These are phyloP conservation scores for Maniola hyperantus DNA, from an alignment of 2,888 invertebrate species.

Conservation along the genomic window DNA sequence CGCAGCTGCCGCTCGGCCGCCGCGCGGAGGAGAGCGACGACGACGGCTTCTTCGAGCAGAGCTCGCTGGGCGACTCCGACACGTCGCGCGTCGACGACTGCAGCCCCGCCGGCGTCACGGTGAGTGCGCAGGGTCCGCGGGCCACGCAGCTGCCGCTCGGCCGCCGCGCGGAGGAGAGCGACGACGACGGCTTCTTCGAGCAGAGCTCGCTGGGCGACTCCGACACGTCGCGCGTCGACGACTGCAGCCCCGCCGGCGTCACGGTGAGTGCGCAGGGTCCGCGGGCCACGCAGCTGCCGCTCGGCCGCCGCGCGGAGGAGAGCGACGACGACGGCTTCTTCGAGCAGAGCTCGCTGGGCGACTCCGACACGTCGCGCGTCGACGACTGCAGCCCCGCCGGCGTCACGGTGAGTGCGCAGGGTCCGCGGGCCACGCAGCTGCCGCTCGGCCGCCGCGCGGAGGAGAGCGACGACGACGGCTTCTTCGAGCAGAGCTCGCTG, in stretches of 20 bases:
- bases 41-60: constrained; percentile 75
- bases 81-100: constrained; percentile 45
- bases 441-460: constrained; percentile 30
- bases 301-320: constrained; percentile 43
- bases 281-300: too few relatives aligned
- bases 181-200: constrained; percentile 76
- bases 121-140: constrained; percentile 22
- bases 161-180: constrained; percentile 50
- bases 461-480: constrained; percentile 71
- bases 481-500: constrained; percentile 68
- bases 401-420: constrained; percentile 20
- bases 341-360: constrained; percentile 64
- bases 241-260: constrained; percentile 13
- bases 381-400: constrained; percentile 36
- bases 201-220: constrained; percentile 60
- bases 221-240: constrained; percentile 48
- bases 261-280: constrained; percentile 22
- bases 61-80: constrained; percentile 57
- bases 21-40: constrained; percentile 58
- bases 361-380: constrained; percentile 49
- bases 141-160: too few relatives aligned
- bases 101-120: not conserved
- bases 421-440: too few relatives aligned
- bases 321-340: constrained; percentile 75
- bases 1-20: constrained; percentile 14